Percentiles rank a stretch among this genome's conserved stretches.
These are phyloP conservation scores for Scaptomyza tumidula DNA, from an alignment of 2,888 invertebrate genomes.

Conservation along the genomic window DNA sequence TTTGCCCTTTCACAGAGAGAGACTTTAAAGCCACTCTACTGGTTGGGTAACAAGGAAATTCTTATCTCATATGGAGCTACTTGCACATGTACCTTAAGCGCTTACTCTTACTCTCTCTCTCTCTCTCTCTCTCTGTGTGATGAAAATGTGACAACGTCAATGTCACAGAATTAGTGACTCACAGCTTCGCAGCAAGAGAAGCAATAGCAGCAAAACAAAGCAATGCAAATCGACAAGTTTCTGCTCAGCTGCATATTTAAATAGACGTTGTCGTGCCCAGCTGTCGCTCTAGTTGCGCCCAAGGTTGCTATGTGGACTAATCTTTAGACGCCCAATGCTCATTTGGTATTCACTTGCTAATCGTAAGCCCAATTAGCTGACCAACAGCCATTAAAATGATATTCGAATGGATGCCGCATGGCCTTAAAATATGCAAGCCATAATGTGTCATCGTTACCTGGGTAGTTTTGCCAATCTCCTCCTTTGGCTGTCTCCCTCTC, in stretches of 20 bases:
- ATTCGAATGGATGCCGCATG: conserved; percentile 49
- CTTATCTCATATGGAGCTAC: conserved; percentile 20
- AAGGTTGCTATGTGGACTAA: conserved; percentile 15
- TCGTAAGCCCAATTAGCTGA: conserved; percentile 69
- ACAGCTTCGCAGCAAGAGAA: background rate
- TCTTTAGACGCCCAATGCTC: conserved; percentile 26
- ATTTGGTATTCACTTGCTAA: conserved; percentile 58
- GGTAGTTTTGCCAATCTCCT: conserved; percentile 28
- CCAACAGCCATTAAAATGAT: conserved; percentile 68
- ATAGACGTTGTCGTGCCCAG: conserved; percentile 31
- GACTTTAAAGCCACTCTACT: conserved; percentile 59
- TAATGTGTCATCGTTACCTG: conserved; percentile 62
- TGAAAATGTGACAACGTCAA: conserved; percentile 11
- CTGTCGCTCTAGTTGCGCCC: conserved; percentile 21
- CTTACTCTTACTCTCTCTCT: background rate
- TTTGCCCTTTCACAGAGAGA: conserved; percentile 43
- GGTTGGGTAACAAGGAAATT: conserved; percentile 14
- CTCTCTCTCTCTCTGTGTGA: background rate
- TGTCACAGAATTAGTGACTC: conserved; percentile 2
- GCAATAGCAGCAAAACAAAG: background rate
- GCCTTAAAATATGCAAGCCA: conserved; percentile 68
- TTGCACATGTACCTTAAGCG: conserved; percentile 8
- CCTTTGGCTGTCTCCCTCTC: background rate
- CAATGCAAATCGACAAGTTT: conserved; percentile 43
- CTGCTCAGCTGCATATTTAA: conserved; percentile 48